A percentile compares a stretch with the other conserved stretches of the same genome.
Evolutionary conservation across 2,797 vertebrate genomes (phyloP).

Genomic region (Lates japonicus): DNA sequence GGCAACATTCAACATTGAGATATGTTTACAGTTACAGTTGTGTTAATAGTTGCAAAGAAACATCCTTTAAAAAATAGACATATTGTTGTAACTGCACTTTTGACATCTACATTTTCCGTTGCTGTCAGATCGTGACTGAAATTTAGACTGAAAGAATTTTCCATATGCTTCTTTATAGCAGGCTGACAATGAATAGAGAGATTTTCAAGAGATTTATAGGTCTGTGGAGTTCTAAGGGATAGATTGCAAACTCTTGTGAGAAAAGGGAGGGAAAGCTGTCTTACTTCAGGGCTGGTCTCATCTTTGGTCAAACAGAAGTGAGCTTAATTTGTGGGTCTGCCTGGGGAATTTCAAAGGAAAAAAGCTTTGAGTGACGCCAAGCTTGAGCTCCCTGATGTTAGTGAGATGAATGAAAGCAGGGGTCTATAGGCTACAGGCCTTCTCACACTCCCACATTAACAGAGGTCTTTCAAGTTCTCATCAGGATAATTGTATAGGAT

Average conservation of each 20-base stretch:
- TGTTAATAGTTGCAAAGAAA: conserved; percentile 23
- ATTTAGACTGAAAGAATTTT: conserved; percentile 57
- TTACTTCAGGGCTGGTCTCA: conserved; percentile 78
- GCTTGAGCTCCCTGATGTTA: conserved; percentile 84
- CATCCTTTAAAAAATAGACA: conserved; percentile 23
- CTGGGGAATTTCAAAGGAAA: conserved; percentile 85
- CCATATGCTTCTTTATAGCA: conserved; percentile 57
- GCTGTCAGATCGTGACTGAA: conserved; percentile 52
- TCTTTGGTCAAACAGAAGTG: conserved; percentile 86
- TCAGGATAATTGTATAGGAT: conserved; percentile 76
- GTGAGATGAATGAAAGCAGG: conserved; percentile 84
- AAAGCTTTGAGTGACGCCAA: conserved; percentile 81
- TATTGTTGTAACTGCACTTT: conserved; percentile 8
- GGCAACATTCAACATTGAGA: conserved; percentile 1
- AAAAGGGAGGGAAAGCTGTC: conserved; percentile 78
- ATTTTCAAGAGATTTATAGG: conserved; percentile 84
- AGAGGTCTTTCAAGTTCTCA: conserved; percentile 80
- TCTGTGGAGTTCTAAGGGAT: conserved; percentile 78
- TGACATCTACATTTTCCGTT: conserved; percentile 51
- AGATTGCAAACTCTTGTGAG: conserved; percentile 81
- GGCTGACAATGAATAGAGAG: conserved; percentile 82
- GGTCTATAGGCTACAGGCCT: conserved; percentile 79
- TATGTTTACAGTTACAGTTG: conserved; percentile 22
- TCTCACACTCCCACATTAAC: conserved; percentile 82
- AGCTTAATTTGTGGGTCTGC: conserved; percentile 87